Conservation (phyloP, 64 coral and sea anemone genomes). For the Trachythela sp. region DNA sequence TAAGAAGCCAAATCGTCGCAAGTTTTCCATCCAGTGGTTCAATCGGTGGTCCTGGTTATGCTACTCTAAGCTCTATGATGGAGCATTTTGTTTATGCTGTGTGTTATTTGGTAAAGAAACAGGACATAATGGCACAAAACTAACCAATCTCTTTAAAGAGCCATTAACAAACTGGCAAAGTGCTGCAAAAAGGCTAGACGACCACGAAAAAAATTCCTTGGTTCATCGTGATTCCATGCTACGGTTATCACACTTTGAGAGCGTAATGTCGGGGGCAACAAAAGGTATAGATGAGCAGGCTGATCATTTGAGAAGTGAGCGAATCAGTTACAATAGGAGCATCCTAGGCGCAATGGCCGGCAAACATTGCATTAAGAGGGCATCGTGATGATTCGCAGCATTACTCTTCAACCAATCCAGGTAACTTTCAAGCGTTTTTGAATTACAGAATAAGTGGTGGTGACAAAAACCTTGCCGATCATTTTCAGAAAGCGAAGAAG, state of each 20-base stretch:
- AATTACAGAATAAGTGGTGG: conserved; percentile 18
- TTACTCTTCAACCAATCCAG: neutral
- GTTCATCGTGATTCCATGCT: neutral
- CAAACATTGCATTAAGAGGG: conserved; percentile 32
- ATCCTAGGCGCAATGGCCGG: neutral
- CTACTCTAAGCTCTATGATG: neutral
- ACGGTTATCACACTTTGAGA: neutral
- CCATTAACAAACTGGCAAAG: conserved; percentile 19
- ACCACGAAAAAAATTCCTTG: neutral
- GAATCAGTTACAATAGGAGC: neutral
- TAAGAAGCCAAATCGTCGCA: neutral
- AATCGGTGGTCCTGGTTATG: neutral
- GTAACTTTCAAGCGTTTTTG: conserved; percentile 40
- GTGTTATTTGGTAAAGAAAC: neutral
- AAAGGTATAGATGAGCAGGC: neutral
- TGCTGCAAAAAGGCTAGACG: neutral
- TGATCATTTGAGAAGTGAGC: neutral
- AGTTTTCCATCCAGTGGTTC: neutral
- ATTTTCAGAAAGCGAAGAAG: neutral
- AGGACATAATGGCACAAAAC: neutral
- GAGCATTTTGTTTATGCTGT: neutral
- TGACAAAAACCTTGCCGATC: conserved; percentile 5
- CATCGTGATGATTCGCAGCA: conserved; percentile 14
- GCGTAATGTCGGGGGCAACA: neutral
- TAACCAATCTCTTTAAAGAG: neutral